Base-by-base conservation (phyloP, 2,113 vertebrate genomes). In the Mormyrus iriodes region DNA sequence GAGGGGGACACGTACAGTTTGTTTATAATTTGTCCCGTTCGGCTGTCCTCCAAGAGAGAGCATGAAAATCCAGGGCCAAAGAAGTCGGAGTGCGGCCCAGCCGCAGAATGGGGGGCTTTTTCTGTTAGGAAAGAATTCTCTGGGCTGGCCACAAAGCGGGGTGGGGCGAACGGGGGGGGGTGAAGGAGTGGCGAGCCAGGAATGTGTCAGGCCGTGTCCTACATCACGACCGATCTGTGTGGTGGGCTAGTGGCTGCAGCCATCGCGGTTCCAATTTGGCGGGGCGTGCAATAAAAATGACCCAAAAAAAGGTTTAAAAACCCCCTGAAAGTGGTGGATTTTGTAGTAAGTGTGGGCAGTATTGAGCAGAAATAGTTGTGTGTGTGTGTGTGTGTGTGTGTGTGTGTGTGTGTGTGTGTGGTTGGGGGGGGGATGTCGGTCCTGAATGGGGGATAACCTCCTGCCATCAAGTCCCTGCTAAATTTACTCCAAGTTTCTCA, bases 71-170 rank as follows among this genome's bases (percentile, higher is more conserved):
- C 92, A 91, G 93, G 87, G 91, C 93, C 93, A 95, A 95, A 95
- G 92, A 94, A 95, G 95, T 93, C 94, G 94, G 95, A 94, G 94
- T 79, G 39, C 52, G 91, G 53, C 92, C 94, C 93, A 94, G 93
- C 95, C 93, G 93, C 92, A 92, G 95, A 93, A 95, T 91, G 93
- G 94, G 93, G 93, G 83, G 83, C 93, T 93, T 94, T 93, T 94
- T 94, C 94, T 94, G 94, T 94, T 94, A 94, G 95, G 94, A 95
- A 95, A 95, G 94, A 94, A 95, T 95, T 95, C 93, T 94, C 73
- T 94, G 92, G 90, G 93, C 93, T 93, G 91, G 89, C 94, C 94
- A 92, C 94, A 94, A 94, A 92, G 90, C 86, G 89, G 85, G 27
- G 51, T 51, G 85, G 51, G 21, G 21, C 8, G 2, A 12, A 42